These are phyloP conservation scores for Entelurus aequoreus DNA, from an alignment of 2,113 vertebrate genomes.

Conservation along the genomic window DNA sequence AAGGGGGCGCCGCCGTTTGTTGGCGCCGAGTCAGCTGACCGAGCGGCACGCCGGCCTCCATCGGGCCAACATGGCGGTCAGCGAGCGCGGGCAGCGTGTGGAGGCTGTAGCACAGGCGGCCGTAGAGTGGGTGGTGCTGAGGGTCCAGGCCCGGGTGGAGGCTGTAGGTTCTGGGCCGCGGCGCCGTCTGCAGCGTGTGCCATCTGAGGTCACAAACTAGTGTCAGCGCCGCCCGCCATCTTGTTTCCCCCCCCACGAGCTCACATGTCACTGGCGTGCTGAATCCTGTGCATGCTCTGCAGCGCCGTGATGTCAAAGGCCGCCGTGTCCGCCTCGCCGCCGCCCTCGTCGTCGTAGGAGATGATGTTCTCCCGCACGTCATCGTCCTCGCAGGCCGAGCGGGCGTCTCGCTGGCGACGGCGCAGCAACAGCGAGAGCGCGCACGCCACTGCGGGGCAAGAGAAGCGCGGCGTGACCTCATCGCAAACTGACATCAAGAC, in stretches of 20 bases:
- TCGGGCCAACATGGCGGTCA: conserved; percentile 57
- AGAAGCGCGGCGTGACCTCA: conserved; percentile 23
- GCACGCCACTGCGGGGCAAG: conserved; percentile 62
- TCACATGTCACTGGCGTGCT: conserved; percentile 68
- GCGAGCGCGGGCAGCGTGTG: conserved; percentile 68
- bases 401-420: conserved; percentile 69
- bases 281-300: conserved; percentile 67
- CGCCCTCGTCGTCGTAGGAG: conserved; percentile 83
- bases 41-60: conserved; percentile 60
- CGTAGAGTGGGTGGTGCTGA: conserved; percentile 60
- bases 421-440: conserved; percentile 70
- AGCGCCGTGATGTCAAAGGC: conserved; percentile 86
- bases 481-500: conserved; percentile 32
- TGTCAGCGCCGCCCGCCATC: conserved; percentile 21
- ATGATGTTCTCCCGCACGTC: conserved; percentile 79
- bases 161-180: conserved; percentile 61
- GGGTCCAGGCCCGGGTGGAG: conserved; percentile 41
- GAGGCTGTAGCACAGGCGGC: conserved; percentile 67
- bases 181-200: conserved; percentile 64
- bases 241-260: not conserved
- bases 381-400: conserved; percentile 68
- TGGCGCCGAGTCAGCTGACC: conserved; percentile 54
- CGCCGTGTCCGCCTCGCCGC: conserved; percentile 85
- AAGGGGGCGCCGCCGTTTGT: conserved; percentile 26
- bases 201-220: conserved; percentile 58